A percentile compares a stretch with the other conserved stretches of the same genome.
Conservation (phyloP, 2,797 vertebrate species). For the Oryzias sinensis region DNA sequence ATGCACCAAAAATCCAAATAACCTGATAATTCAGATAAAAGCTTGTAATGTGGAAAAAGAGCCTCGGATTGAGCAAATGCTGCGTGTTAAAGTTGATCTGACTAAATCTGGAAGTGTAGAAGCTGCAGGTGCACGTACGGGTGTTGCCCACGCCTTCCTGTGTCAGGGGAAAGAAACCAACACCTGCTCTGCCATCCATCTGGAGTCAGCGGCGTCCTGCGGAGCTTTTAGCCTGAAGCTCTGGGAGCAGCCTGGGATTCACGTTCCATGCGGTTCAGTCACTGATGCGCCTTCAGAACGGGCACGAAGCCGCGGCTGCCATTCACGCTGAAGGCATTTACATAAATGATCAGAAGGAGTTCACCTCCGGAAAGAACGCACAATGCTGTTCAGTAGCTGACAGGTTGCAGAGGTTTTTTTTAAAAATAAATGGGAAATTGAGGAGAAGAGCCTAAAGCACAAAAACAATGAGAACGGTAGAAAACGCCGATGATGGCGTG, state of each 20-base stretch:
- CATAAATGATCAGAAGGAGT: constrained; percentile 18
- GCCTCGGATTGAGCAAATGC: too few relatives aligned
- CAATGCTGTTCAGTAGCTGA: constrained; percentile 1
- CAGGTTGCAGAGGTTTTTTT: constrained; percentile 1
- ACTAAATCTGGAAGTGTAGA: background rate
- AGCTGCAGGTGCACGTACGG: background rate
- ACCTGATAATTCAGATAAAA: too few relatives aligned
- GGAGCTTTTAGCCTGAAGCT: constrained; percentile 23
- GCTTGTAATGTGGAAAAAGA: too few relatives aligned
- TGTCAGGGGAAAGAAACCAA: background rate
- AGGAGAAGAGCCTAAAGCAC: background rate
- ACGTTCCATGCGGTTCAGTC: constrained; percentile 9
- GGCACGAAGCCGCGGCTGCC: background rate
- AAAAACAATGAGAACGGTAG: background rate
- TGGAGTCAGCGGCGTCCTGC: background rate
- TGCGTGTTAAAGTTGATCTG: too few relatives aligned
- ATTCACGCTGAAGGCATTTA: constrained; percentile 22
- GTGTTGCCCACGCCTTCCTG: background rate
- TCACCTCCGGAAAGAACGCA: background rate
- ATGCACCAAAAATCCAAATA: too few relatives aligned
- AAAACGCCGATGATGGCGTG: background rate
- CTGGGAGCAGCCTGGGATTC: constrained; percentile 6
- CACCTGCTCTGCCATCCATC: background rate
- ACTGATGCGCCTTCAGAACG: constrained; percentile 21
- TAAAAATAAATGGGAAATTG: background rate